phyloP scores from a whole-genome alignment of 2,113 vertebrate genomes.

The Mystacornis crossleyi region DNA sequence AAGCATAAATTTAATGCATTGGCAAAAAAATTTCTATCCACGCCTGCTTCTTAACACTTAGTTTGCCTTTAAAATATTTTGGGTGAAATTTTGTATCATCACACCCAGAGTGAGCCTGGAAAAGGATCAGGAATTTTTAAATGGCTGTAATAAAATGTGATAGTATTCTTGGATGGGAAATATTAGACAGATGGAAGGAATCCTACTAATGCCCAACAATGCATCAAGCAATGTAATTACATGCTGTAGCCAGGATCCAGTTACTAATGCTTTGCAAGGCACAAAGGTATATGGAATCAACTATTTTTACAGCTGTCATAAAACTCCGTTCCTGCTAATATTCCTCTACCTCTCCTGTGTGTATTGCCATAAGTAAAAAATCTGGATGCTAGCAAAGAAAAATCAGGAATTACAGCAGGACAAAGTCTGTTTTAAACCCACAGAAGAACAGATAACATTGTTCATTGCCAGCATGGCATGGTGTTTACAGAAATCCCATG shows the following conservation, averaged over 20 bases:
- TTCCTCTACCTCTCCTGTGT: not conserved
- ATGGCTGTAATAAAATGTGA: constrained; percentile 21
- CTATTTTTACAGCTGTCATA: constrained; percentile 41
- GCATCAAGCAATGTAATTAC: constrained; percentile 38
- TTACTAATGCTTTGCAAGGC: constrained; percentile 35
- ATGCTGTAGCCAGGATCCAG: constrained; percentile 10
- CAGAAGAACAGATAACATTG: not conserved
- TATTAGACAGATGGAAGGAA: constrained; percentile 56
- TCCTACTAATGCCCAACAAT: constrained; percentile 46
- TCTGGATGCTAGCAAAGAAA: not conserved
- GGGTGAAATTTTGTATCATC: constrained; percentile 1
- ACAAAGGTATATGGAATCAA: constrained; percentile 13
- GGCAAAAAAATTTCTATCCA: not conserved
- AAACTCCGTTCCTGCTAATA: not conserved
- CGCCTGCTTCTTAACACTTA: not conserved
- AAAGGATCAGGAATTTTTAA: constrained; percentile 32
- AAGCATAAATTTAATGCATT: not conserved
- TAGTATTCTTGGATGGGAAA: constrained; percentile 32
- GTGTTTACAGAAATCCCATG: not conserved
- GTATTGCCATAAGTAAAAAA: not conserved
- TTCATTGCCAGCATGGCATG: no score
- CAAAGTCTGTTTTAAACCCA: not conserved
- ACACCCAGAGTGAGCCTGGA: not conserved
- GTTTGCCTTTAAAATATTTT: not conserved
- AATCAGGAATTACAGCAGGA: not conserved